Percentiles rank a stretch among this genome's conserved stretches.
Conservation (phyloP, 2,888 invertebrate species). For the Anticlea derivata region DNA sequence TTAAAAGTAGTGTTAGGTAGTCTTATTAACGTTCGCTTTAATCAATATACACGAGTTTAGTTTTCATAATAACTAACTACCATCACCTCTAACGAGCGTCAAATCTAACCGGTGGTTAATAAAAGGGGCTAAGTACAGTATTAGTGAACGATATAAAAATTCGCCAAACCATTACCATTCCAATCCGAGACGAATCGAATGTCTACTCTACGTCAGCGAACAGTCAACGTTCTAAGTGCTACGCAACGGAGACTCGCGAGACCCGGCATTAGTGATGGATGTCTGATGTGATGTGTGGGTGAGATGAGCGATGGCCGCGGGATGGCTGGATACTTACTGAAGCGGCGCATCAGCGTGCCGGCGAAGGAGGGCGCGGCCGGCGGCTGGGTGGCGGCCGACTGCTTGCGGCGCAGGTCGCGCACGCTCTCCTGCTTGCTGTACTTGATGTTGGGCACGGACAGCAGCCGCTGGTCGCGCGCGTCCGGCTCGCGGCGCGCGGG, state of each 20-base stretch:
- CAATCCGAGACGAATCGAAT: constrained; percentile 58
- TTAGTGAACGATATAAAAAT: constrained; percentile 60
- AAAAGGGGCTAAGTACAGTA: constrained; percentile 55
- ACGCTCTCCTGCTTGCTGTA: constrained; percentile 75
- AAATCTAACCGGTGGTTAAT: constrained; percentile 53
- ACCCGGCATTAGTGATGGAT: constrained; percentile 45
- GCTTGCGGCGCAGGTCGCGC: constrained; percentile 83
- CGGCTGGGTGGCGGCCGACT: constrained; percentile 63
- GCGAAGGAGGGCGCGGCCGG: constrained; percentile 82
- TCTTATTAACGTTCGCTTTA: constrained; percentile 38
- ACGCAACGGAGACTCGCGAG: constrained; percentile 48
- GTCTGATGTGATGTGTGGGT: constrained; percentile 38
- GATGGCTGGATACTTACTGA: constrained; percentile 89
- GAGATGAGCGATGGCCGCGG: constrained; percentile 42
- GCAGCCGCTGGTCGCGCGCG: constrained; percentile 86
- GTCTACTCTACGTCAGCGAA: constrained; percentile 69
- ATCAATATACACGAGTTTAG: constrained; percentile 41
- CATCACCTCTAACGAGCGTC: constrained; percentile 68
- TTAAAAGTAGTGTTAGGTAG: constrained; percentile 23
- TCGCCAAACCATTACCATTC: constrained; percentile 76
- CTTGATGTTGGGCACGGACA: constrained; percentile 91
- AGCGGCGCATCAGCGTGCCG: constrained; percentile 91
- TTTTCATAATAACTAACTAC: constrained; percentile 62
- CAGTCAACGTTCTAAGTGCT: constrained; percentile 51
- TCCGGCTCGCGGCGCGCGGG: constrained; percentile 77